These are phyloP conservation scores for Tetramorium bicarinatum DNA, from an alignment of 2,888 invertebrate species.

Conservation along the genomic window DNA sequence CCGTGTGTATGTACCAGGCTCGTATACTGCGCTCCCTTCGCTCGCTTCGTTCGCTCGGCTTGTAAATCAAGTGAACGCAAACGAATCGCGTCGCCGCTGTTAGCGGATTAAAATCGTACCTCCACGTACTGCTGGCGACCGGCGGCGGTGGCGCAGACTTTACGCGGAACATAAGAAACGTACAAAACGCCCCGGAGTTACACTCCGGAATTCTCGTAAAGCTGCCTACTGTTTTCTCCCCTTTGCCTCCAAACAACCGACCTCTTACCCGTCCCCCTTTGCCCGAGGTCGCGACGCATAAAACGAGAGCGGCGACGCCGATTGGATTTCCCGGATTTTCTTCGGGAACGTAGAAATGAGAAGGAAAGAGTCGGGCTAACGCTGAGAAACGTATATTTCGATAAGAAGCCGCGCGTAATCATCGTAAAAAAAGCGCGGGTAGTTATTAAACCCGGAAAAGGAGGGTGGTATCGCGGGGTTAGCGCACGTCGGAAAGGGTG, in stretches of 20 bases:
- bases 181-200: conserved; percentile 76
- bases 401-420: conserved; percentile 47
- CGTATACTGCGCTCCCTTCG: not conserved
- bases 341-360: conserved; percentile 51
- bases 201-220: conserved; percentile 79
- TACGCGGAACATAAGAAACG: conserved; percentile 75
- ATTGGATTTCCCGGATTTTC: conserved; percentile 78
- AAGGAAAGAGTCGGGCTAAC: conserved; percentile 46
- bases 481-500: not conserved
- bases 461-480: not conserved
- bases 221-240: conserved; percentile 77
- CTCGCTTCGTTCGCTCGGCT: conserved; percentile 33
- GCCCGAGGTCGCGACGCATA: conserved; percentile 57
- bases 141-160: conserved; percentile 54
- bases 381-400: conserved; percentile 42
- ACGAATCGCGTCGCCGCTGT: conserved; percentile 79
- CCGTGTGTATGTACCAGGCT: conserved; percentile 32
- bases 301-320: conserved; percentile 66
- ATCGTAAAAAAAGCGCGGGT: conserved; percentile 44
- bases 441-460: conserved; percentile 26
- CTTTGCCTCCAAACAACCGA: conserved; percentile 58
- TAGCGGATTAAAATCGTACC: conserved; percentile 83
- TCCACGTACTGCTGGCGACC: conserved; percentile 62
- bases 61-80: conserved; percentile 81
- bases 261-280: conserved; percentile 49